A percentile compares a stretch with the other conserved stretches of the same genome.
phyloP scores from a whole-genome alignment of 1,140 invertebrate species.

The Delia radicum region DNA sequence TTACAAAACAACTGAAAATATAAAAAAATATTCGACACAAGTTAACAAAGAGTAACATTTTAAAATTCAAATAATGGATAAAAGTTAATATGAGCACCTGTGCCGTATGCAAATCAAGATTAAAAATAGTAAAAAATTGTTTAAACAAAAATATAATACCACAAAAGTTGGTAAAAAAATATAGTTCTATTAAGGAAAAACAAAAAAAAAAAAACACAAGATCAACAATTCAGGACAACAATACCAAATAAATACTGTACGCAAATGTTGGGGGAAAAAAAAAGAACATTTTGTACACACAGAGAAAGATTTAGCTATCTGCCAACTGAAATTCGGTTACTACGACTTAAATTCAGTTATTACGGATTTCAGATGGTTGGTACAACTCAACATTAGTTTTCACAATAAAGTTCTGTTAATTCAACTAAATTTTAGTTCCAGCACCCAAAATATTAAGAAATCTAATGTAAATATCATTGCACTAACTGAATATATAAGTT shows the following conservation, averaged over 20 bases:
- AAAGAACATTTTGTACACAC: not conserved
- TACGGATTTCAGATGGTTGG: no score
- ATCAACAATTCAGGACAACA: not conserved
- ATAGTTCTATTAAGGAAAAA: slow-evolving; percentile 9
- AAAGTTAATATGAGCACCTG: not conserved
- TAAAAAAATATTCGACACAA: not conserved
- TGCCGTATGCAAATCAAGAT: not conserved
- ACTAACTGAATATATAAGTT: no score
- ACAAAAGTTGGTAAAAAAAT: not conserved
- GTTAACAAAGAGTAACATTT: not conserved
- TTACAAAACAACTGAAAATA: not conserved
- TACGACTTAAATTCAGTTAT: no score
- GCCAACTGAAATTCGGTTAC: no score
- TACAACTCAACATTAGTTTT: no score
- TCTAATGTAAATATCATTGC: no score
- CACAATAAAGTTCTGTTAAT: no score
- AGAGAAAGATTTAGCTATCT: no score
- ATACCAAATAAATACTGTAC: not conserved
- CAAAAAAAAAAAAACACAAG: not conserved
- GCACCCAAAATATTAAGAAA: no score
- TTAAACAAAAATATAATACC: not conserved
- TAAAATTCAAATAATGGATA: not conserved
- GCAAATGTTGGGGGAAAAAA: not conserved
- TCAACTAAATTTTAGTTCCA: no score
- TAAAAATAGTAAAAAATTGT: not conserved